Percentiles rank a stretch among this genome's conserved stretches.
These are phyloP conservation scores for Pitta sordida DNA, from an alignment of 2,113 vertebrate species.

Conservation along the genomic window DNA sequence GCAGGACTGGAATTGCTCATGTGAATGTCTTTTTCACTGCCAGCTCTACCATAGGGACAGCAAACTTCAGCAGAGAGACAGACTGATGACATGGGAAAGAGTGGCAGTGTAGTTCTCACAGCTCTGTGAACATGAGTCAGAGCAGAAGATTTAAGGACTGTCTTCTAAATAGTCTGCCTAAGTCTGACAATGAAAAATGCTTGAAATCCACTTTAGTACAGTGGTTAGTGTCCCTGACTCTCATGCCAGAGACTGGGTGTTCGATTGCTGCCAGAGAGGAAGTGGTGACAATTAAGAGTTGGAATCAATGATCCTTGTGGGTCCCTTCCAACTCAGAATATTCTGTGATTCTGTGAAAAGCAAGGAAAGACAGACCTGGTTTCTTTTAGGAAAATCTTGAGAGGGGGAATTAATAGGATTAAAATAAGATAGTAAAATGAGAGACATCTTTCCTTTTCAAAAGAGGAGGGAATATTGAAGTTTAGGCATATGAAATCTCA, in stretches of 20 bases:
- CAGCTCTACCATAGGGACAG: neutral
- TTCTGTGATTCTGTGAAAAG: too few species aligned
- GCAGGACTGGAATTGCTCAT: neutral
- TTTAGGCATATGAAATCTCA: neutral
- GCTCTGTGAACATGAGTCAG: neutral
- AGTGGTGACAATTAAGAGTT: too few species aligned
- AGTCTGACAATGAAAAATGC: neutral
- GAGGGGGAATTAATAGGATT: neutral
- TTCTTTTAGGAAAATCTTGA: neutral
- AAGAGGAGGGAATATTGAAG: neutral
- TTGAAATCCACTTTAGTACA: too few species aligned
- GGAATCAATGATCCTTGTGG: too few species aligned
- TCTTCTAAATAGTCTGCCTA: neutral
- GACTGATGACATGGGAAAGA: neutral
- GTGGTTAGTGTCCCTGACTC: too few species aligned
- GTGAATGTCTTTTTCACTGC: rapidly evolving
- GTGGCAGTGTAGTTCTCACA: neutral
- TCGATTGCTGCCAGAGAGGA: too few species aligned
- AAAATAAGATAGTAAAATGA: neutral
- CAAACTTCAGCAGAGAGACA: neutral
- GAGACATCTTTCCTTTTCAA: neutral
- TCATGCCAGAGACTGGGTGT: too few species aligned
- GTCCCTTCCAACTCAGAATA: too few species aligned
- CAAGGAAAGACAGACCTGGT: neutral
- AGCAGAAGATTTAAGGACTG: neutral